These are phyloP conservation scores for Aplochiton taeniatus DNA, from an alignment of 2,797 vertebrate genomes.

Conservation along the genomic window DNA sequence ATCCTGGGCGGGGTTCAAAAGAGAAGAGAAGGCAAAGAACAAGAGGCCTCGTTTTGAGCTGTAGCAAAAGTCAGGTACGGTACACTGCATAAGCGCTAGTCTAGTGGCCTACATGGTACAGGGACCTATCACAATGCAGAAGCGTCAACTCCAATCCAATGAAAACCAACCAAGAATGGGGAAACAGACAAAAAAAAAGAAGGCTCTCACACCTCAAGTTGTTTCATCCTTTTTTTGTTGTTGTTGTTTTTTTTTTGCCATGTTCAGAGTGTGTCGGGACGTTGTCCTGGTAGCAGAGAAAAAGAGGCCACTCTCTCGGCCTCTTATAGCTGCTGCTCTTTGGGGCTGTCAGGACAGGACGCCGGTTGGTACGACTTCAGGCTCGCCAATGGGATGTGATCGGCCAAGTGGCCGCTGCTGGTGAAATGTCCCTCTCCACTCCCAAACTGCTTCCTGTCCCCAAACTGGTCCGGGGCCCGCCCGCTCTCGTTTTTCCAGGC, in stretches of 20 bases:
- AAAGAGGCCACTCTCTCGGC: not conserved
- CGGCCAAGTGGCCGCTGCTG: constrained; percentile 86
- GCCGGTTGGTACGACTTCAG: constrained; percentile 93
- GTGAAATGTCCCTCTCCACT: constrained; percentile 91
- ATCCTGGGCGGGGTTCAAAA: constrained; percentile 51
- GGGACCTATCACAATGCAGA: constrained; percentile 86
- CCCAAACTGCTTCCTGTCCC: constrained; percentile 92
- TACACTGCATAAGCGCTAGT: constrained; percentile 89
- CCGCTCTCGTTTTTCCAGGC: constrained; percentile 93
- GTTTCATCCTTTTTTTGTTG: not conserved
- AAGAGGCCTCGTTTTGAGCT: constrained; percentile 69
- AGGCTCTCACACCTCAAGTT: constrained; percentile 37
- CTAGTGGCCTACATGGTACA: constrained; percentile 87
- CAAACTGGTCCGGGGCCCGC: constrained; percentile 88
- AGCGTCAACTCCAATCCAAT: constrained; percentile 81
- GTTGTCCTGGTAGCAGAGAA: constrained; percentile 37
- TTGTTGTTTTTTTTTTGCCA: constrained; percentile 19
- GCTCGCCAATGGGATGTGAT: constrained; percentile 92
- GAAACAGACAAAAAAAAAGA: constrained; percentile 40
- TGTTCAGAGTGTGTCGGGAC: constrained; percentile 38
- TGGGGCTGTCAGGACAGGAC: constrained; percentile 89
- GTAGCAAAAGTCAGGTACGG: constrained; percentile 76
- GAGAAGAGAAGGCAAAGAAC: constrained; percentile 36
- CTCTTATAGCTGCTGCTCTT: constrained; percentile 98
- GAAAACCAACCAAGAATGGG: constrained; percentile 35